Base-by-base conservation (phyloP, 2,113 vertebrate species). In the Columbina picui region DNA sequence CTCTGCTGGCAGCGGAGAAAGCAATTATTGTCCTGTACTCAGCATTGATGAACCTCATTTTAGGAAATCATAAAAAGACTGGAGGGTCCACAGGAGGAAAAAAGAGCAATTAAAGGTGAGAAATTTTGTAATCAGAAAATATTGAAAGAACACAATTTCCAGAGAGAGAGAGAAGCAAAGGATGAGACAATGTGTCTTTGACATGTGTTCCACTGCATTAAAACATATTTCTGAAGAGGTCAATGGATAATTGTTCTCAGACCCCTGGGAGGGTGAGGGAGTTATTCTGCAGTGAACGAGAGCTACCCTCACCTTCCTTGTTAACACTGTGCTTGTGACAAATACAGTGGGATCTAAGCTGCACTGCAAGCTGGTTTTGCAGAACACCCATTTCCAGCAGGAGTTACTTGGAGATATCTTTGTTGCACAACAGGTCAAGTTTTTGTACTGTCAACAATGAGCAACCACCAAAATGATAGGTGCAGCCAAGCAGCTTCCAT, bases 31-130 rank as follows among this genome's bases (percentile, higher is more conserved):
- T 53, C 57, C 79, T 80, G 22, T 69, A 73, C 67, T 83, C 25
- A 56, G 39, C 39, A 53, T 43, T 85, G 78, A 87, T 87, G 82
- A 85, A 12, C 60, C 43, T 88, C 50, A 26, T 83, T 90, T 94
- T 32, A 89, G 85, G 75, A 92, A 96, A 90, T 90, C 45, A 80
- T 79, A 90, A 96, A 57, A 30, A 61, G 92, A 56, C 53, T 23
- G 38, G 9, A 82, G 38, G 87, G 38, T 73, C 63, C 11, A 15
- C 16, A 76, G 57, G n/a, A 76, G 12, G 10, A 65, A 83, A 57
- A 91, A 85, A 53, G 49, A 84, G 39, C 57, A 92, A 90, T 92
- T 93, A 90, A 90, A 77, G 14, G 23, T 96, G 59, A 85, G 53
- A 88, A 94, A 69, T 7, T 26, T 34, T 93, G 65, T 70, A 90